Evolutionary conservation across 2,113 vertebrate genomes (phyloP).

Genomic region (Pangasianodon hypophthalmus): DNA sequence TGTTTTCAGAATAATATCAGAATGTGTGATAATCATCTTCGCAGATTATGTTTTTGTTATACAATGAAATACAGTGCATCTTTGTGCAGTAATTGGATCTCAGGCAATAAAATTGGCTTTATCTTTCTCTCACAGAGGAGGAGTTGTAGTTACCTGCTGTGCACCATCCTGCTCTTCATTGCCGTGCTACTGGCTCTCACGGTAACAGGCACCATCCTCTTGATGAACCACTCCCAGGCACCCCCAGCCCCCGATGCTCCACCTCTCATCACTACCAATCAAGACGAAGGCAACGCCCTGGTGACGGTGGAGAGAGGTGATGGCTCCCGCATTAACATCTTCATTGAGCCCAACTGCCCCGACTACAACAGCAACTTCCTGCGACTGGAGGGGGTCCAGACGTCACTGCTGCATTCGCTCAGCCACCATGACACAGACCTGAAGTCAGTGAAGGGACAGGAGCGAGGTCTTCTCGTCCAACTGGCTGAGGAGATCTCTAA

Average conservation of each 20-base stretch:
- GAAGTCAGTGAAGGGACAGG: constrained; percentile 72
- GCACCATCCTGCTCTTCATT: constrained; percentile 85
- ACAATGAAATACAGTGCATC: not conserved
- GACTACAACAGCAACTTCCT: constrained; percentile 76
- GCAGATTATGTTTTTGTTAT: constrained; percentile 15
- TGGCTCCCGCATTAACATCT: constrained; percentile 87
- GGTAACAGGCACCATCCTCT: constrained; percentile 75
- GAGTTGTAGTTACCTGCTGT: constrained; percentile 88
- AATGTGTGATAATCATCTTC: not conserved
- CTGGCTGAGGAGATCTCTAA: constrained; percentile 82
- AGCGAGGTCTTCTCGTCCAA: constrained; percentile 76
- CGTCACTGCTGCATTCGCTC: constrained; percentile 76
- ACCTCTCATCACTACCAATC: constrained; percentile 83
- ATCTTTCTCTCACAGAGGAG: constrained; percentile 77
- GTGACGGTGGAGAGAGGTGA: constrained; percentile 86
- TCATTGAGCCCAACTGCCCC: constrained; percentile 91
- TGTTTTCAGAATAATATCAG: constrained; percentile 7
- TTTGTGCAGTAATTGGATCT: constrained; percentile 33
- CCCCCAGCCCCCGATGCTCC: constrained; percentile 70
- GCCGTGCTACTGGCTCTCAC: constrained; percentile 78
- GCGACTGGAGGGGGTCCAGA: constrained; percentile 84
- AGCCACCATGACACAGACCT: constrained; percentile 73
- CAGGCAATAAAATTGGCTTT: constrained; percentile 13
- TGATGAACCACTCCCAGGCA: constrained; percentile 89
- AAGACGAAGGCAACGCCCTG: constrained; percentile 81